These are phyloP conservation scores for Homarus gammarus DNA, from an alignment of 2,888 invertebrate genomes.

Conservation along the genomic window DNA sequence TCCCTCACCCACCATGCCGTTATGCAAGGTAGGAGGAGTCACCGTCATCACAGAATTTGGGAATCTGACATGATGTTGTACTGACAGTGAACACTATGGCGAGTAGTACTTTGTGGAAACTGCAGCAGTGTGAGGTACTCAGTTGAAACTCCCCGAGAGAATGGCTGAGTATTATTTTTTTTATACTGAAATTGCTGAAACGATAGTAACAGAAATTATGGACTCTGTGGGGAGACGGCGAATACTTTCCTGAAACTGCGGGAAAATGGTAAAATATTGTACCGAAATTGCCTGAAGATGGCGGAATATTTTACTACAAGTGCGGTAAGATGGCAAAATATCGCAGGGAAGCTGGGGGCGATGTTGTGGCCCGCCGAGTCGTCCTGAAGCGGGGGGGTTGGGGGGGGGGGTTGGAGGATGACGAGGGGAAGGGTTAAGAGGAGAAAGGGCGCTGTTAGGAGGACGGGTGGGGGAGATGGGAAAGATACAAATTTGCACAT, in stretches of 20 bases:
- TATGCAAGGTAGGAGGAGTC: background rate
- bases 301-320: background rate
- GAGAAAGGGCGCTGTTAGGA: background rate
- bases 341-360: too few relatives aligned
- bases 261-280: background rate
- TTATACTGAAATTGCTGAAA: background rate
- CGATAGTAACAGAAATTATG: background rate
- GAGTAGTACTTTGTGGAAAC: too few relatives aligned
- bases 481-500: background rate
- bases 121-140: too few relatives aligned
- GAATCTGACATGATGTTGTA: too few relatives aligned
- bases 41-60: background rate
- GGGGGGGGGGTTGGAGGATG: too few relatives aligned
- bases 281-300: background rate
- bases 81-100: too few relatives aligned
- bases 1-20: background rate
- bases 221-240: background rate
- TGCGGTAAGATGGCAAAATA: too few relatives aligned
- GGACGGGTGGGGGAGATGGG: background rate
- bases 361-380: too few relatives aligned
- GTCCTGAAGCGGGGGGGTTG: background rate
- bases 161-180: too few relatives aligned
- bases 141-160: too few relatives aligned
- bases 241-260: background rate
- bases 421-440: too few relatives aligned